Evolutionary conservation across 1,140 invertebrate species (phyloP).

Genomic region (Drosophila elegans): DNA sequence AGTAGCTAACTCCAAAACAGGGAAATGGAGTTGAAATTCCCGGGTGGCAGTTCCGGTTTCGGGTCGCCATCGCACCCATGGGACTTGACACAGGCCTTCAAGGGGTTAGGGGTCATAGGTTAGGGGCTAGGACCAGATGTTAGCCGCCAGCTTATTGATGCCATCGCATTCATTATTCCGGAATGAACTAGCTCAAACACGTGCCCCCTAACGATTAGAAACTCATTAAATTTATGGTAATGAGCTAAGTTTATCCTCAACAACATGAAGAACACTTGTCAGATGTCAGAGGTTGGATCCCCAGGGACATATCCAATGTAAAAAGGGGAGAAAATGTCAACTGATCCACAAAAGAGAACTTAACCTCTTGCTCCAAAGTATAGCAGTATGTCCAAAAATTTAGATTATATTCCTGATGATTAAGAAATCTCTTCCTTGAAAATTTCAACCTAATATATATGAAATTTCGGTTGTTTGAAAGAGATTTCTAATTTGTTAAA

Average conservation of each 20-base stretch:
- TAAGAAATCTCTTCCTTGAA: no score
- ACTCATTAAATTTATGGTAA: slow-evolving; percentile 83
- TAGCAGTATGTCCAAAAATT: no score
- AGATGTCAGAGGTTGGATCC: slow-evolving; percentile 59
- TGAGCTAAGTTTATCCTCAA: slow-evolving; percentile 50
- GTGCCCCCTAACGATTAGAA: slow-evolving; percentile 80
- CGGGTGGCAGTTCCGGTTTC: slow-evolving; percentile 34
- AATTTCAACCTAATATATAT: no score
- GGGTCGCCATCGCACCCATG: slow-evolving; percentile 42
- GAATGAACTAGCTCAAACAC: slow-evolving; percentile 49
- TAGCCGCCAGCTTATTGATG: slow-evolving; percentile 59
- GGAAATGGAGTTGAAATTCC: slow-evolving; percentile 33
- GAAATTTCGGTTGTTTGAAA: no score
- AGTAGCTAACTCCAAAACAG: slow-evolving; percentile 5
- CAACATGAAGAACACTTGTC: slow-evolving; percentile 49
- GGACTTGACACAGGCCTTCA: slow-evolving; percentile 50
- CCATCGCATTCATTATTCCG: slow-evolving; percentile 63
- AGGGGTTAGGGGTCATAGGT: slow-evolving; percentile 54
- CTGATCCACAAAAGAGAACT: not conserved
- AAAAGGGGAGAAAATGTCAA: not conserved
- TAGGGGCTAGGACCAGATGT: slow-evolving; percentile 59
- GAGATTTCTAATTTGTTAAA: no score
- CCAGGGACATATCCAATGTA: slow-evolving; percentile 9
- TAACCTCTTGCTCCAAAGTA: not conserved
- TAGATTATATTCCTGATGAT: no score